phyloP scores from a whole-genome alignment of 2,797 vertebrate genomes.

The Aeoliscus strigatus region DNA sequence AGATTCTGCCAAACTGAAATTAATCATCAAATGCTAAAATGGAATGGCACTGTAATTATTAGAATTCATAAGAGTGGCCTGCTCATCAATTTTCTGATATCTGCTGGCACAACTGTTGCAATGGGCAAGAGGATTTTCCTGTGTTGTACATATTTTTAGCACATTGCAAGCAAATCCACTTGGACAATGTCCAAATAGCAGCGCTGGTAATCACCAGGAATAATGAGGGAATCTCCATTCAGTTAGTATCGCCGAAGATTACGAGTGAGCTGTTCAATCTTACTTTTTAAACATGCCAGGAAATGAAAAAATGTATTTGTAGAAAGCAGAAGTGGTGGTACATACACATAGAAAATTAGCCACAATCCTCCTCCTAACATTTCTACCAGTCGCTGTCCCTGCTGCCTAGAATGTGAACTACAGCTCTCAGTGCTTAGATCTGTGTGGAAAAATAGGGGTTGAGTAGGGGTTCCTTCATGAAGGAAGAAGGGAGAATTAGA shows the following conservation, averaged over 20 bases:
- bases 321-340: constrained; percentile 1
- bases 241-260: constrained; percentile 20
- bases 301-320: too few species aligned
- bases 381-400: constrained; percentile 5
- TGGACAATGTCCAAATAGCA: too few species aligned
- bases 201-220: constrained; percentile 30
- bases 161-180: constrained; percentile 40
- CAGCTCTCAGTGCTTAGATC: too few species aligned
- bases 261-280: too few species aligned
- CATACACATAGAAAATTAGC: neutral
- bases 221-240: constrained; percentile 27
- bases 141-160: constrained; percentile 28
- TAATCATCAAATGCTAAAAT: neutral
- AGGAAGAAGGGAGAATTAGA: too few species aligned
- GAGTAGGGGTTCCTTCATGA: too few species aligned
- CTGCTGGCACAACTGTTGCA: constrained; percentile 25
- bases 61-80: constrained; percentile 4
- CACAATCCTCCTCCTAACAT: neutral
- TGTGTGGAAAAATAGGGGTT: too few species aligned
- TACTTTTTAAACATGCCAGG: constrained; percentile 8
- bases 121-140: too few species aligned
- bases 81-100: constrained; percentile 17
- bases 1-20: neutral
- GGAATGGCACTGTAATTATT: neutral
- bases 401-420: too few species aligned